Evolutionary conservation across 2,113 vertebrate species (phyloP).

Genomic region (Mus spicilegus): DNA sequence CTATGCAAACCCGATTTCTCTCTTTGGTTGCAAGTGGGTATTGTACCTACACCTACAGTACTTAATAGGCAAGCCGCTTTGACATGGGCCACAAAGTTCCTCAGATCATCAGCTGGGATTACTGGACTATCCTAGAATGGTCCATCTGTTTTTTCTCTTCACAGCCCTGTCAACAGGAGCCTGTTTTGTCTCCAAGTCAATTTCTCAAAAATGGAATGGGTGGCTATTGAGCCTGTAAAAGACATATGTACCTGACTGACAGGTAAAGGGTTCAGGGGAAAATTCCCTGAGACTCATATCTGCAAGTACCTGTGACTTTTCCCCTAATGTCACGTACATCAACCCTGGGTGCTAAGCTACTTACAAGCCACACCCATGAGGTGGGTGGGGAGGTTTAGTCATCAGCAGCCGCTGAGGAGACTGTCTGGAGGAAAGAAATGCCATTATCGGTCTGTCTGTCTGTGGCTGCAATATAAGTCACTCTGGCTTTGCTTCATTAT

Average conservation of each 20-base stretch:
- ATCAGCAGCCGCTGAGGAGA: conserved; percentile 43
- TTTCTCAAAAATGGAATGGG: neutral
- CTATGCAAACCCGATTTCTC: neutral
- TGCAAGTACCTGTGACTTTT: conserved; percentile 13
- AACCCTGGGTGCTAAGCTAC: neutral
- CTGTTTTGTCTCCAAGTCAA: neutral
- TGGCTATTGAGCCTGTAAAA: neutral
- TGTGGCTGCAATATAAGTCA: neutral
- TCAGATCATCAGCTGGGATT: neutral
- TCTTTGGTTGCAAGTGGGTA: neutral
- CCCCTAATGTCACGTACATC: neutral
- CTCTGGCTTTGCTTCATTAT: neutral
- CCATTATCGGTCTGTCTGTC: conserved; percentile 36
- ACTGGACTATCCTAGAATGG: neutral
- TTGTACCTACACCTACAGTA: neutral
- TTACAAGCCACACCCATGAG: neutral
- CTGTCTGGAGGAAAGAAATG: conserved; percentile 59
- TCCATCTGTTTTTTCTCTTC: neutral
- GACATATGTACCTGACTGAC: neutral
- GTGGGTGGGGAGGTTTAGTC: conserved; percentile 70
- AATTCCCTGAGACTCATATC: conserved; percentile 13
- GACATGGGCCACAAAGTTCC: no score
- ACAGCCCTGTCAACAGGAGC: neutral
- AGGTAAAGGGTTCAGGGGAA: neutral
- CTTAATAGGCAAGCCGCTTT: neutral